Base-by-base conservation (phyloP, 2,888 invertebrate species). In the Limnephilus marmoratus region DNA sequence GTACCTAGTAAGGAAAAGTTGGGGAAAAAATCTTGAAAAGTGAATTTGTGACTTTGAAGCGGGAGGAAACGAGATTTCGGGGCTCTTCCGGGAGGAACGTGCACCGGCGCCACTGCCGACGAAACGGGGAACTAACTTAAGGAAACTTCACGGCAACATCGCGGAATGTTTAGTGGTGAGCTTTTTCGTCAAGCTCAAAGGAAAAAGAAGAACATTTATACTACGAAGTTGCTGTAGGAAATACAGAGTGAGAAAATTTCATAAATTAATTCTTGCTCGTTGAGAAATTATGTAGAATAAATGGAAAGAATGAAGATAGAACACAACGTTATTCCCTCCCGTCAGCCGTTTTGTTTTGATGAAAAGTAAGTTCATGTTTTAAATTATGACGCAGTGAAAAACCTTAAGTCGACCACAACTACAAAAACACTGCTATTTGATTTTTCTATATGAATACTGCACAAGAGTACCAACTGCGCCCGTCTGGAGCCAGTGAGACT, bases 11-110 rank as follows among this genome's bases (percentile, higher is more conserved):
- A 11, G 18, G 4, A 41, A 41, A 85, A 85, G 34, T 15, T 37
- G 37, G 29, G 88, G 12, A 90, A 90, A 90, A 90, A 90, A 90
- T 37, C 88, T 88, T 90, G 81, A 82, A 90, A 90, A 82, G 85
- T 90, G 82, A 90, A 85, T 90, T 90, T 91, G 89, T 31, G 91
- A 92, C 91, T 91, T 91, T 81, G 90, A 81, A 91, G 86, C 29
- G 90, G n/a, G 81, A 85, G 91, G 90, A 91, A 92, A 92, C 91
- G 91, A 92, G 91, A 90, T 92, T 92, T 91, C 91, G 91, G 81
- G 90, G 90, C 85, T 89, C 91, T 91, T 91, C 91, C 89, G 91
- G 81, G n/a, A 5, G 45, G 31, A 15, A 91, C 82, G 85, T 90
- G 89, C 90, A 80, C 88, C 80, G 80, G 80, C 85, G 31, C 85